Conservation (phyloP, 1,140 invertebrate species). For the Muscidifurax raptorellus region DNA sequence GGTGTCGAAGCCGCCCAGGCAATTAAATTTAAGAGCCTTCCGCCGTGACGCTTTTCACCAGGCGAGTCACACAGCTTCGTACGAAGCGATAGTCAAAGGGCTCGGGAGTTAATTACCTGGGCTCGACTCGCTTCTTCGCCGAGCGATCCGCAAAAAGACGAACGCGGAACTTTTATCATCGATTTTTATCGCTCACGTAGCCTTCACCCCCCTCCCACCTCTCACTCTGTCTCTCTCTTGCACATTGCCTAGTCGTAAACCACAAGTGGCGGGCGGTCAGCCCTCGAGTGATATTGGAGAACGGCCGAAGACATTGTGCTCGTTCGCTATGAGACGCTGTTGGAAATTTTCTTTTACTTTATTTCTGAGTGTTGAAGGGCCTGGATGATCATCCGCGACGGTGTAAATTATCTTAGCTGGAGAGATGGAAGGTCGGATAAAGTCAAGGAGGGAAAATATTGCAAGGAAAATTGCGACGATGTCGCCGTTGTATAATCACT, state of each 20-base stretch:
- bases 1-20: background rate
- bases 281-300: background rate
- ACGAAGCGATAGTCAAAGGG: constrained; percentile 16
- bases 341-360: constrained; percentile 2
- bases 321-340: background rate
- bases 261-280: background rate
- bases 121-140: background rate
- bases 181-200: constrained; percentile 43
- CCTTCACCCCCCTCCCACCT: no score
- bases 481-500: background rate
- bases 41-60: background rate
- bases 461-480: background rate
- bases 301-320: background rate
- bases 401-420: background rate
- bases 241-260: constrained; percentile 10
- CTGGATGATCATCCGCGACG: background rate
- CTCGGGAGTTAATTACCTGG: constrained; percentile 23
- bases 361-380: background rate
- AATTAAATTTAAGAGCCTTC: constrained; percentile 31
- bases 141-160: background rate
- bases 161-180: constrained; percentile 38
- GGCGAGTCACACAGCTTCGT: background rate
- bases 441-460: background rate
- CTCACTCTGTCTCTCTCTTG: background rate
- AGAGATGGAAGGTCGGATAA: background rate